Evolutionary conservation across 2,113 vertebrate genomes (phyloP), one percentile per base, ranked within the genome.

Genomic region (Rana temporaria): DNA sequence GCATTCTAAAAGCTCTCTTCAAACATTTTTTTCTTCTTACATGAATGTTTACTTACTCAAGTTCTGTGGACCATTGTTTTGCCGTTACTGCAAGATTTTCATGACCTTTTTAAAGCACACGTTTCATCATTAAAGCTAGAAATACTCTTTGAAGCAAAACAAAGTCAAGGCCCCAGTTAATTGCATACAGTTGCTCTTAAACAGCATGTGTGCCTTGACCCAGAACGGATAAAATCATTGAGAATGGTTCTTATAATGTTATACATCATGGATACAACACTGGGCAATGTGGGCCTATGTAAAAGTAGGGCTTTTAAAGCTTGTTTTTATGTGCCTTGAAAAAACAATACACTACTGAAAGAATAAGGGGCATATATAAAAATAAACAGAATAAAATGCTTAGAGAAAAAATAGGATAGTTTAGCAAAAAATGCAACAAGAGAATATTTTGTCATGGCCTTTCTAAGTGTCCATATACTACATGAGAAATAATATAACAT

Each of bases 81-180:
- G 55, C 5, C 48, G 57, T 16, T 20, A 60, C 60, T 74, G 42
- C 62, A 34, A 65, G 15, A 73, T 38, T 82, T 56, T 32, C 38
- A 65, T 82, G 42, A 55, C 42, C 71, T 81, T 72, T 52, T 19
- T 32, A 34, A 55, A 68, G 18, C 19, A 53, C 15, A 6, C 16
- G n/a, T 65, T 73, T 64, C 48, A 32, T 65, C 16, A 73, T 65
- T 82, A 73, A 55, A 73, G 19, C 8, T 11, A 4, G 57, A 82
- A 34, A 64, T 64, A 34, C 65, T n/a, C 42, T 66, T 16, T 74
- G 53, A 75, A 48, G 62, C 69, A 82, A 73, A 66, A 67, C 24
- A 81, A 80, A 71, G 38, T 30, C 42, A 66, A 26, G n/a, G 19
- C 38, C 69, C 52, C 53, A 59, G 80, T 74, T 75, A 82, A 67